These are phyloP conservation scores for Ganaspis brasiliensis DNA, from an alignment of 2,888 invertebrate species.

Conservation along the genomic window DNA sequence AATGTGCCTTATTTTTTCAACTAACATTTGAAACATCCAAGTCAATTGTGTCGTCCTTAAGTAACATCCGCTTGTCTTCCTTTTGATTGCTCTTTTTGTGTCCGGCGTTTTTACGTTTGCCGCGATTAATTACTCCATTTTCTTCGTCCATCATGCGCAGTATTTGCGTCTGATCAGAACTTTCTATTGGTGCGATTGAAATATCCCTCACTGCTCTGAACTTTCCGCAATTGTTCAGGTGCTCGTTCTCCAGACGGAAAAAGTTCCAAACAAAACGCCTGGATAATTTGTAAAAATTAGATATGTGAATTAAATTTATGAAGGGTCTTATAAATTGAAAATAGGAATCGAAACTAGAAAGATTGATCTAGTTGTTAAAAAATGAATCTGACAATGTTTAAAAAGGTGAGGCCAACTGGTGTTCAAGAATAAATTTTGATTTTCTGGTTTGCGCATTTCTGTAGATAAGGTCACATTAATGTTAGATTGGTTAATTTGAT, in stretches of 20 bases:
- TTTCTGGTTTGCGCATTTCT: no score
- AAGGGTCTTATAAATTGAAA: no score
- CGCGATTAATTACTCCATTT: slow-evolving; percentile 91
- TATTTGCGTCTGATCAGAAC: slow-evolving; percentile 94
- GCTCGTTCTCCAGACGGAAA: slow-evolving; percentile 99
- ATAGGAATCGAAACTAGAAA: no score
- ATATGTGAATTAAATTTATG: no score
- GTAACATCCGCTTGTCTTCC: slow-evolving; percentile 81
- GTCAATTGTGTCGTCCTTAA: slow-evolving; percentile 79
- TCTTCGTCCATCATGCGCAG: slow-evolving; percentile 97
- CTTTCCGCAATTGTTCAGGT: slow-evolving; percentile 99
- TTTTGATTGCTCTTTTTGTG: slow-evolving; percentile 77
- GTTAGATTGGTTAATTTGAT: no score
- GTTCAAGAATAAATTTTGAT: no score
- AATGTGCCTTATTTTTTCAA: slow-evolving; percentile 64
- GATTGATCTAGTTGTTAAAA: no score
- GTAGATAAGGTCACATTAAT: no score
- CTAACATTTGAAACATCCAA: slow-evolving; percentile 78
- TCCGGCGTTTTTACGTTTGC: slow-evolving; percentile 81
- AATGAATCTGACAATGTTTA: no score
- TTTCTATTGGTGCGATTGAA: slow-evolving; percentile 95
- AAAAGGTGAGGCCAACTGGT: no score
- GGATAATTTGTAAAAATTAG: slow-evolving; percentile 63
- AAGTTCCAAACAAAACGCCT: slow-evolving; percentile 99
- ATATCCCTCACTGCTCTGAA: slow-evolving; percentile 99